Evolutionary conservation across 2,797 vertebrate species (phyloP), one percentile per base, ranked within the genome.

Genomic region (Lerista edwardsae): DNA sequence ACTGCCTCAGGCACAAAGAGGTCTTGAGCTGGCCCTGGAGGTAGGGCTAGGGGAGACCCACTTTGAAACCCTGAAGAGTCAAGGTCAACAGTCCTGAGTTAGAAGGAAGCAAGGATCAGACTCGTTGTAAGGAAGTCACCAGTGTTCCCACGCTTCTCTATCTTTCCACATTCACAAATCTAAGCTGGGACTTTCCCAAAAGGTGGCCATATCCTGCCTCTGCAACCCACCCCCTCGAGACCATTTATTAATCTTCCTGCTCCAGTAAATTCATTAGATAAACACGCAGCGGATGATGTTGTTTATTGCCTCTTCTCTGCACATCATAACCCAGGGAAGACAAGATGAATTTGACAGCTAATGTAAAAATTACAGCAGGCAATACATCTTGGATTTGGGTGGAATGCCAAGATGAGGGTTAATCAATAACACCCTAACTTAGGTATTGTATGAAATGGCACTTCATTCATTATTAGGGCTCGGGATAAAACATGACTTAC

Each of bases 301-400:
- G 97, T 97, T 97, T 97, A 97, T 97, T 96, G 96, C 97, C 97
- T 96, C 95, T 95, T 85, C 92, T 87, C 92, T 87, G 90, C 94
- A 94, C 94, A 95, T 96, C 96, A 96, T 95, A 94, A 94, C 95
- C 93, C 92, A n/a, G 92, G 92, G 96, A 95, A 97, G 97, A 98
- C 97, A 97, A 98, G 97, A 98, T 97, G 96, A 97, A 98, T 98
- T 97, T 98, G 97, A 98, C 96, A 97, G 97, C 96, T 97, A 97
- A 98, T 98, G 97, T 97, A 98, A 97, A 97, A 98, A 98, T 98
- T 97, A 98, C 97, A 97, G 97, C 96, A 95, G 96, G 97, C 97
- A 96, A 97, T 98, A 97, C 95, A 97, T 98, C 97, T 98, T 96
- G 94, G 96, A 97, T 98, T 96, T 96, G 95, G 97, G 97, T 96